A percentile compares a stretch with the other conserved stretches of the same genome.
Conservation (phyloP, 2,113 vertebrate species). For the Sphyrna mokarran region DNA sequence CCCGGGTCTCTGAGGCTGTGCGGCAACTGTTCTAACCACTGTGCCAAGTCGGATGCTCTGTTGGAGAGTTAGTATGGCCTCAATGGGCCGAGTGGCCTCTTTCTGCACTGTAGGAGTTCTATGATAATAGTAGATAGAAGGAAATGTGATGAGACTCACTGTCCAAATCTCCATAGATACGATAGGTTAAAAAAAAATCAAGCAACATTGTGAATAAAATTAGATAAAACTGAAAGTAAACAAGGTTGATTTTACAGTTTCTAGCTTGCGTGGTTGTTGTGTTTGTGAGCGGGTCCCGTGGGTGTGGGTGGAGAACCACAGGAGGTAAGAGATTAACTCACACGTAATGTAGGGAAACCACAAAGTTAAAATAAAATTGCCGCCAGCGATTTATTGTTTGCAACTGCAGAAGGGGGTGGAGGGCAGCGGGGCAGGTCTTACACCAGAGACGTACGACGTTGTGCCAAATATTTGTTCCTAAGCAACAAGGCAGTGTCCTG, state of each 20-base stretch:
- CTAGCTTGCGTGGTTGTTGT: not conserved
- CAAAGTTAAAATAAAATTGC: not conserved
- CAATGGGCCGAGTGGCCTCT: too few relatives aligned
- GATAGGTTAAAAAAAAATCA: not conserved
- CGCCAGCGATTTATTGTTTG: not conserved
- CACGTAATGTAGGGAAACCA: not conserved
- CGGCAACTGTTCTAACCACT: too few relatives aligned
- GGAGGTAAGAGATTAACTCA: not conserved
- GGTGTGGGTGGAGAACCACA: not conserved
- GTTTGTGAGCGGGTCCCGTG: not conserved
- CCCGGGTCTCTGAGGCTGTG: too few relatives aligned
- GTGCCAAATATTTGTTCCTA: constrained; percentile 25
- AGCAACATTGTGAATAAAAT: not conserved
- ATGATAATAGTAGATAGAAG: not conserved
- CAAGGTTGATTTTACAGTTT: not conserved
- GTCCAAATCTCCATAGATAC: not conserved
- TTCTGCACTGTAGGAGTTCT: too few relatives aligned
- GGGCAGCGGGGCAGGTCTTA: not conserved
- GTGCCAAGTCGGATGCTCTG: too few relatives aligned
- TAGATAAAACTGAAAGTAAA: not conserved
- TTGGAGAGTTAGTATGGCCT: too few relatives aligned
- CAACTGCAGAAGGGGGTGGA: not conserved
- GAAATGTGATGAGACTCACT: not conserved
- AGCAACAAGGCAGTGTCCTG: not conserved
- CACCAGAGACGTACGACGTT: too few relatives aligned